A percentile compares a stretch with the other conserved stretches of the same genome.
These are phyloP conservation scores for Morelia viridis DNA, from an alignment of 2,797 vertebrate species.

Conservation along the genomic window DNA sequence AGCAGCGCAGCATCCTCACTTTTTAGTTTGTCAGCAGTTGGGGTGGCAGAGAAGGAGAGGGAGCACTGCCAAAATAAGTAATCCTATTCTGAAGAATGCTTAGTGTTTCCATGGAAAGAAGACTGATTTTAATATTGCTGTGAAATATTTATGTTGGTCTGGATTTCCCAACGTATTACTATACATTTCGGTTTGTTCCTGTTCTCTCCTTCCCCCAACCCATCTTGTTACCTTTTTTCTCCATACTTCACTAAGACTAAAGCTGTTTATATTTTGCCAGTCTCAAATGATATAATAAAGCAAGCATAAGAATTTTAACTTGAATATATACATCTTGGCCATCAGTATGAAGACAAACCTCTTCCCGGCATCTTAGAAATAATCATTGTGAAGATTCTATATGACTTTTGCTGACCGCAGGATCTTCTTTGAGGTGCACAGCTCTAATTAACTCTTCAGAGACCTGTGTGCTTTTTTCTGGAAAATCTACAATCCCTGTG, in stretches of 20 bases:
- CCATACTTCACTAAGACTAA: background rate
- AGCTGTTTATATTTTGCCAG: background rate
- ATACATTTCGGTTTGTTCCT: background rate
- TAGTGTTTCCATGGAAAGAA: background rate
- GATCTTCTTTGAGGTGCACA: background rate
- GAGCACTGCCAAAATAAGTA: background rate
- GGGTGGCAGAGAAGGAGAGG: background rate
- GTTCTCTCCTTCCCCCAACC: background rate
- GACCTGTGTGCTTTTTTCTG: background rate
- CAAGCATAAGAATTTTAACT: background rate
- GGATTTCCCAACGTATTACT: background rate
- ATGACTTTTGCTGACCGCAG: background rate
- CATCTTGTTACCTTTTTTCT: background rate
- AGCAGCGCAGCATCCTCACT: background rate
- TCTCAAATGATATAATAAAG: slow-evolving; percentile 7
- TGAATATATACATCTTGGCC: background rate
- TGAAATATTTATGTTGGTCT: background rate
- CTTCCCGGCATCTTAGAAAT: background rate
- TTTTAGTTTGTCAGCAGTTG: background rate
- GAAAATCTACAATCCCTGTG: too few relatives aligned
- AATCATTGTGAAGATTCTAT: background rate
- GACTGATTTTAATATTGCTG: background rate
- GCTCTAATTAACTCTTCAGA: background rate
- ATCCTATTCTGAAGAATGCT: background rate
- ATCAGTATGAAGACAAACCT: background rate